Evolutionary conservation across 2,888 invertebrate genomes (phyloP).

Genomic region (Mythimna loreyi): DNA sequence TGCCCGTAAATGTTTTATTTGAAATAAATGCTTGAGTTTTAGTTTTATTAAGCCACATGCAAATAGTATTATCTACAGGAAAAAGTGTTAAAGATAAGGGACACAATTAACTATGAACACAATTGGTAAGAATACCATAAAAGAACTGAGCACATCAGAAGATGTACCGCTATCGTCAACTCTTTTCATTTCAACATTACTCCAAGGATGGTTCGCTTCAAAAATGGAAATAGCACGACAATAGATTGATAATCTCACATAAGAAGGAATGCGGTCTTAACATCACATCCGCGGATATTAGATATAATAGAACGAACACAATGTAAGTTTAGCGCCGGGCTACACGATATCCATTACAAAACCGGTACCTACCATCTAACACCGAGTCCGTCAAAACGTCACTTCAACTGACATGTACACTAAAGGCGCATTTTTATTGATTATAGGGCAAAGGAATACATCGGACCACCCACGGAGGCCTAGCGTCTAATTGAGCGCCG

Average conservation of each 20-base stretch:
- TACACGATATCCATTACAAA: conserved; percentile 61
- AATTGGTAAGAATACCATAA: neutral
- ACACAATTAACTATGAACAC: neutral
- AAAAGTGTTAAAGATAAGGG: neutral
- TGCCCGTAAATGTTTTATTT: too few species aligned
- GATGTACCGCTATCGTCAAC: conserved; percentile 13
- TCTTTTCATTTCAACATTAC: neutral
- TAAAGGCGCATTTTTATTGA: conserved; percentile 76
- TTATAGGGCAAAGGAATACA: conserved; percentile 76
- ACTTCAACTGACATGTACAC: conserved; percentile 71
- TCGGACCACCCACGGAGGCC: conserved; percentile 80
- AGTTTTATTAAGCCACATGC: neutral
- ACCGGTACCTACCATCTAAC: conserved; percentile 52
- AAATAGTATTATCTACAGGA: neutral
- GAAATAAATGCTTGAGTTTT: too few species aligned
- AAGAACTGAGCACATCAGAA: neutral
- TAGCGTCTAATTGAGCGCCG: conserved; percentile 79
- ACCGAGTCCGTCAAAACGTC: conserved; percentile 74
- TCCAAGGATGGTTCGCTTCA: conserved; percentile 12
- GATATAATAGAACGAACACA: conserved; percentile 35
- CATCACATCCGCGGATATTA: conserved; percentile 25
- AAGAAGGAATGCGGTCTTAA: conserved; percentile 42
- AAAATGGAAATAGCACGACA: conserved; percentile 36
- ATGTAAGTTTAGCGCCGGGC: conserved; percentile 51
- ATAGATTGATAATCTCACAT: conserved; percentile 37